A percentile compares a stretch with the other conserved stretches of the same genome.
Conservation (phyloP, 2,113 vertebrate genomes). For the Osmerus eperlanus region DNA sequence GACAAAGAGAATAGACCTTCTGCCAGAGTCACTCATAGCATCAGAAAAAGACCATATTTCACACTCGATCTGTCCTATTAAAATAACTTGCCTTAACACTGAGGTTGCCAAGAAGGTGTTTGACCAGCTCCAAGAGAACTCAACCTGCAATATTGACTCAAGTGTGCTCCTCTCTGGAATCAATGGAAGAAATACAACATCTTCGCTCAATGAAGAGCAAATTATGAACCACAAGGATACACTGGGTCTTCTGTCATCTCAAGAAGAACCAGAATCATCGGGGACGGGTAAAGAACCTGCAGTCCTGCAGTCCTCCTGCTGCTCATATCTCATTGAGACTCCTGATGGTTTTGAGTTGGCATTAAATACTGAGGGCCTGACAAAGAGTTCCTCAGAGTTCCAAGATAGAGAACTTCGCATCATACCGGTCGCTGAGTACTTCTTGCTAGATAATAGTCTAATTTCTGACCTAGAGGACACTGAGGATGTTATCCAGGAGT, state of each 20-base stretch:
- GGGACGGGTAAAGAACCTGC: neutral
- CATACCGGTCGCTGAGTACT: neutral
- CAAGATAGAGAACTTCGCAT: neutral
- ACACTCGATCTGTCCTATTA: neutral
- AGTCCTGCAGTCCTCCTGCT: neutral
- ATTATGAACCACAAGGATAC: too few relatives aligned
- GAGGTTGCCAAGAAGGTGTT: neutral
- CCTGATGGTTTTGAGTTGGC: neutral
- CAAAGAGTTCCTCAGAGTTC: neutral
- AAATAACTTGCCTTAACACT: neutral
- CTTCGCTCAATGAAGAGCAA: too few relatives aligned
- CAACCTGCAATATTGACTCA: too few relatives aligned
- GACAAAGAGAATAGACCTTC: too few relatives aligned
- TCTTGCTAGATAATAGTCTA: neutral
- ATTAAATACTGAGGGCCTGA: neutral
- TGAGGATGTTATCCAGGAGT: neutral
- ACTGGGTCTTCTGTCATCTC: too few relatives aligned
- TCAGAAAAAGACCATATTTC: neutral
- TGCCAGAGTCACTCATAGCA: too few relatives aligned
- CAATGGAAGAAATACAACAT: neutral
- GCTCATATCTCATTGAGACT: neutral
- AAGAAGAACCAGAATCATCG: neutral
- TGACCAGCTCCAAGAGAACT: neutral
- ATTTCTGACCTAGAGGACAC: neutral
- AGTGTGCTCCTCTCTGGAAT: neutral